phyloP scores from a whole-genome alignment of 2,797 vertebrate genomes.

The Typhlichthys subterraneus region DNA sequence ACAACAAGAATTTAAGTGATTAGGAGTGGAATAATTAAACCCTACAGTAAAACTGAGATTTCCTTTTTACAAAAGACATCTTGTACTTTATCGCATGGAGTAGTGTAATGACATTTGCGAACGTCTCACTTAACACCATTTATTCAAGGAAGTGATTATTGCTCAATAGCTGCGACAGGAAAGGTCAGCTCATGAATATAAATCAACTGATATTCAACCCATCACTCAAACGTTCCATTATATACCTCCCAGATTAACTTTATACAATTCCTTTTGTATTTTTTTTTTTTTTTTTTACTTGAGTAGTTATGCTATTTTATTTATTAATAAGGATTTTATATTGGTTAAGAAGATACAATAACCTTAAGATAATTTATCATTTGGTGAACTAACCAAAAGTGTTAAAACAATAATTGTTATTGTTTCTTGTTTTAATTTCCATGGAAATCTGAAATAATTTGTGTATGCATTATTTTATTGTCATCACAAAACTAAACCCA shows the following conservation, averaged over 20 bases:
- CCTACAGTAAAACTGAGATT: not conserved
- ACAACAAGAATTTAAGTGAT: no score
- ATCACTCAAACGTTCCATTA: constrained; percentile 37
- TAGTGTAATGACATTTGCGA: constrained; percentile 44
- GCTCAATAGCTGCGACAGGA: constrained; percentile 42
- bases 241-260: not conserved
- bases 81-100: constrained; percentile 29
- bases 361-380: no score
- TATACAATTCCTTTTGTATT: not conserved
- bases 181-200: constrained; percentile 36
- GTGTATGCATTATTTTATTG: constrained; percentile 9
- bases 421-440: constrained; percentile 3
- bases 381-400: no score
- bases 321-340: no score
- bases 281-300: not conserved
- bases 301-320: not conserved
- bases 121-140: constrained; percentile 50
- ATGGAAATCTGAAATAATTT: constrained; percentile 14
- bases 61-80: not conserved
- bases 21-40: no score
- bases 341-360: no score
- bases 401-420: not conserved
- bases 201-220: constrained; percentile 14
- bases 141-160: constrained; percentile 63
- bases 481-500: constrained; percentile 33